Evolutionary conservation across 2,797 vertebrate species (phyloP), one percentile per base, ranked within the genome.

Genomic region (Pseudomugil tenellus): DNA sequence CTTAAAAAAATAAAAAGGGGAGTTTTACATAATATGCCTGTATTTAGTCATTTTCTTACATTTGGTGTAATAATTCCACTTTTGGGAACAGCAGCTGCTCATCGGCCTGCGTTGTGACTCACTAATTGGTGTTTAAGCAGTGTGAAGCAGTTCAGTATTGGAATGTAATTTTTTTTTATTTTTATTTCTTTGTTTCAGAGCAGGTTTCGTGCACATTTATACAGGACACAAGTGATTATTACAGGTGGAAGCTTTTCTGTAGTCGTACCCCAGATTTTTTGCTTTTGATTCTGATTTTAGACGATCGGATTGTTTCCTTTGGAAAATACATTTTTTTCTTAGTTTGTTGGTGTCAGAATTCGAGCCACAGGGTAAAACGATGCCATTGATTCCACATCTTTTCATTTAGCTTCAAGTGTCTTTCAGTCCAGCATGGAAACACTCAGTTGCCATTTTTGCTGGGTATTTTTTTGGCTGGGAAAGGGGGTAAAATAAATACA

Each of bases 21-120:
- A 84, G 74, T 80, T 88, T 84, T 75, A 83, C 78, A 78, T 83
- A 43, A 80, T 79, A 72, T 85, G 79, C 87, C 76, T 90, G 81
- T 92, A 71, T 82, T 69, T 85, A 23, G n/a, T 63, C 58, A 64
- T 63, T 58, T 77, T 67, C 76, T 64, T 66, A 74, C 69, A 71
- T 91, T 84, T 72, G 57, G 89, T 93, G 91, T 93, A 87, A 92
- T 91, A 91, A 92, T 90, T 92, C 88, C 89, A 89, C 89, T 80
- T 89, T 78, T 81, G 63, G 79, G 87, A 80, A 90, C 82, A 63
- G 88, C 88, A 63, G 78, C 91, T 90, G 84, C 82, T 87, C 82
- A 78, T 83, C 48, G 32, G 80, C 71, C 80, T 84, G 81, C 86
- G 61, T 87, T 54, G 81, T 89, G 87, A 86, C 73, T 87, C 86